A percentile compares a stretch with the other conserved stretches of the same genome.
Evolutionary conservation across 2,888 invertebrate genomes (phyloP).

Genomic region (Mythimna impura): DNA sequence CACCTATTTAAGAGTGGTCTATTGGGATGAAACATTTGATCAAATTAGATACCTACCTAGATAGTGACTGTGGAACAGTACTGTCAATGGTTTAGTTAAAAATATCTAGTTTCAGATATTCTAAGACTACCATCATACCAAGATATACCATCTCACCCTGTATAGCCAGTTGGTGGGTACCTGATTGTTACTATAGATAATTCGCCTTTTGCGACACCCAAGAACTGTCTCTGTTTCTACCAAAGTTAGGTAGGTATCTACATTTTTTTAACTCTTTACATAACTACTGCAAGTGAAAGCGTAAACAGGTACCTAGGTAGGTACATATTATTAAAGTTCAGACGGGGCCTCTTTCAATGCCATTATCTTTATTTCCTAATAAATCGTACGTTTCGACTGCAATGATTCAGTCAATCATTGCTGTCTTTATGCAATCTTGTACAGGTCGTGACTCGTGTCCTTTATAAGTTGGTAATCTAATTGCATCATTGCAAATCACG

Average conservation of each 20-base stretch:
- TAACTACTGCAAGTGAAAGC: slow-evolving; percentile 13
- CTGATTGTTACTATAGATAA: not conserved
- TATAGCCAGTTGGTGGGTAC: not conserved
- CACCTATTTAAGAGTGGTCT: not conserved
- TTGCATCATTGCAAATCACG: slow-evolving; percentile 20
- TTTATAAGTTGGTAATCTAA: slow-evolving; percentile 1
- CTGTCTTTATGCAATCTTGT: slow-evolving; percentile 15
- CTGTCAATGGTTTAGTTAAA: not conserved
- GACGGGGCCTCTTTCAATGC: slow-evolving; percentile 37
- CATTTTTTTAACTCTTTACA: not conserved
- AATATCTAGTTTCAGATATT: not conserved
- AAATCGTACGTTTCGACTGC: slow-evolving; percentile 12
- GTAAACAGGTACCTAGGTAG: not conserved
- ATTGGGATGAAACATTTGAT: not conserved
- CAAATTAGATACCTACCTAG: too few species aligned
- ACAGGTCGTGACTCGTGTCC: slow-evolving; percentile 22
- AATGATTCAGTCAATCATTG: slow-evolving; percentile 20
- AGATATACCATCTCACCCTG: not conserved
- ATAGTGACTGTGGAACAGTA: too few species aligned
- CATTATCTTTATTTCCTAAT: slow-evolving; percentile 29
- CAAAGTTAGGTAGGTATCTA: not conserved
- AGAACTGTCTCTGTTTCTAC: not conserved
- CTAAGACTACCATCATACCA: not conserved
- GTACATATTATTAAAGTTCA: slow-evolving; percentile 13
- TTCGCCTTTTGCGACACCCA: not conserved